These are phyloP conservation scores for Perithous albicinctus DNA, from an alignment of 2,888 invertebrate species.

Conservation along the genomic window DNA sequence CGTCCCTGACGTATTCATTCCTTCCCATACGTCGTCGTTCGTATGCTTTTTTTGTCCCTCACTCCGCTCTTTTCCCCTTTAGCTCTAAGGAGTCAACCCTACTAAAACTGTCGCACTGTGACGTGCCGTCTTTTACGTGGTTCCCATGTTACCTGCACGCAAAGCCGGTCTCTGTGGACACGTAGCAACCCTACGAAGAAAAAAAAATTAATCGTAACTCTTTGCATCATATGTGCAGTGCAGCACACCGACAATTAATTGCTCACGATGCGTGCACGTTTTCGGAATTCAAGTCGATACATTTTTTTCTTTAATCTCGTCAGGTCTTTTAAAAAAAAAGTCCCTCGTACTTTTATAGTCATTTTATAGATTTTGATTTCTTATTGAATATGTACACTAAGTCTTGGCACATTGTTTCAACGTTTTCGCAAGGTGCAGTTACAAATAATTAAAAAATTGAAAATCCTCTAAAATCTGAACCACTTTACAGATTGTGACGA, in stretches of 20 bases:
- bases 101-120: background rate
- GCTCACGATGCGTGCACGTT: slow-evolving; percentile 1
- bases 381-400: no score
- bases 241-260: slow-evolving; percentile 2
- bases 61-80: slow-evolving; percentile 21
- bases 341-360: background rate
- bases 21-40: slow-evolving; percentile 61
- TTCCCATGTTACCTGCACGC: slow-evolving; percentile 33
- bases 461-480: no score
- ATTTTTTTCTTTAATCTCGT: background rate
- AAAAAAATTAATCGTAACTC: slow-evolving; percentile 21
- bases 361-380: no score
- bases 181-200: slow-evolving; percentile 8
- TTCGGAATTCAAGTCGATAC: background rate
- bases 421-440: no score
- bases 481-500: background rate
- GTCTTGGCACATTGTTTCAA: no score
- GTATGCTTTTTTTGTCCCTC: slow-evolving; percentile 49
- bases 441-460: no score
- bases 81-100: slow-evolving; percentile 23
- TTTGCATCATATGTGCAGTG: background rate
- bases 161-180: slow-evolving; percentile 10
- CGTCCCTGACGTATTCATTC: slow-evolving; percentile 76
- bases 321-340: no score
- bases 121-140: slow-evolving; percentile 12